Conservation (phyloP, 2,797 vertebrate genomes). For the Eospalax fontanierii region DNA sequence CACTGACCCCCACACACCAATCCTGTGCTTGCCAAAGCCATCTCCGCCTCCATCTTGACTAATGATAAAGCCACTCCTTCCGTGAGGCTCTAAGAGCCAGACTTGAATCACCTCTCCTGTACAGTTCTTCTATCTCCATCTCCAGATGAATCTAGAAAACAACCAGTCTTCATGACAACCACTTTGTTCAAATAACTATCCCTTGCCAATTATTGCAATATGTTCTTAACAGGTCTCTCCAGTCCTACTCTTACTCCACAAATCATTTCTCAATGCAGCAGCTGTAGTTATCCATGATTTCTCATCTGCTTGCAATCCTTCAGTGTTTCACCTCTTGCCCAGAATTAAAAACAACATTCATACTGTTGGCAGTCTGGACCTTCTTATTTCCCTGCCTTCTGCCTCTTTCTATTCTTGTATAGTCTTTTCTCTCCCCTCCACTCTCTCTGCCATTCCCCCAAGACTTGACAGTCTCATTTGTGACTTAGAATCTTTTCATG, state of each 20-base stretch:
- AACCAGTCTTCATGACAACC: background rate
- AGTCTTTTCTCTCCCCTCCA: background rate
- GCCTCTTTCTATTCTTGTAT: rapidly evolving
- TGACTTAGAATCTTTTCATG: background rate
- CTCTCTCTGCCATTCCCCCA: background rate
- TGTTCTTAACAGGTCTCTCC: background rate
- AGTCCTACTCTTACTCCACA: background rate
- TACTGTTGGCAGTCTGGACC: background rate
- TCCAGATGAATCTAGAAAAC: background rate
- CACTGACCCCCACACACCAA: background rate
- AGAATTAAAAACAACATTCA: background rate
- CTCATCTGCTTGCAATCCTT: background rate
- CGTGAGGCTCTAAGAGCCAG: background rate
- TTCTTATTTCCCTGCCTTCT: background rate
- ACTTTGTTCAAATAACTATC: background rate
- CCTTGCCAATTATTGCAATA: background rate
- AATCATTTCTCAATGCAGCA: background rate
- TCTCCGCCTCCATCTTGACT: background rate
- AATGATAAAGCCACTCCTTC: background rate
- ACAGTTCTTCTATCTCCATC: background rate
- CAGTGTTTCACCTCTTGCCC: background rate
- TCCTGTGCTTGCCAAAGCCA: background rate
- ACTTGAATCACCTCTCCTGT: background rate
- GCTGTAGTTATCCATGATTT: background rate
- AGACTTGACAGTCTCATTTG: background rate